These are phyloP conservation scores for Graphium colonna DNA, from an alignment of 2,888 invertebrate genomes.

Conservation along the genomic window DNA sequence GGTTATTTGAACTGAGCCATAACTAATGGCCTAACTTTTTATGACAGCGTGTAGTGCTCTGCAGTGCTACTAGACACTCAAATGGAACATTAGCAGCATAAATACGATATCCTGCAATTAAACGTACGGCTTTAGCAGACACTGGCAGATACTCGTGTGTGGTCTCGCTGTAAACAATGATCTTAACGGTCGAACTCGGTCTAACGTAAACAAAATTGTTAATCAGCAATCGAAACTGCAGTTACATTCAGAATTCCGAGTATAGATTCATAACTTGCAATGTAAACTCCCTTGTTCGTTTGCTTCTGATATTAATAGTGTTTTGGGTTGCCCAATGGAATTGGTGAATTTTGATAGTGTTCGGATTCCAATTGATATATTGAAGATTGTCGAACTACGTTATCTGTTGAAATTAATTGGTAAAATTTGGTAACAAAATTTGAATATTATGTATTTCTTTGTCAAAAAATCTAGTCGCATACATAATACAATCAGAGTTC, in stretches of 20 bases:
- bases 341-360: conserved; percentile 1
- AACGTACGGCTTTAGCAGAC: conserved; percentile 54
- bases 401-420: too few species aligned
- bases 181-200: conserved; percentile 65
- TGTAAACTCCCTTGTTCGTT: conserved; percentile 44
- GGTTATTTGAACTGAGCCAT: not conserved
- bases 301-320: conserved; percentile 51
- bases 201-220: conserved; percentile 71
- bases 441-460: too few species aligned
- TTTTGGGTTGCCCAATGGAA: conserved; percentile 18
- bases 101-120: conserved; percentile 75
- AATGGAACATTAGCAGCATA: conserved; percentile 63
- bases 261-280: conserved; percentile 53
- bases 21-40: conserved; percentile 8
- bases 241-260: conserved; percentile 63
- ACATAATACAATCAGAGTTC: too few species aligned
- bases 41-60: too few species aligned
- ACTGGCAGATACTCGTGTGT: conserved; percentile 67
- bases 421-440: too few species aligned
- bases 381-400: too few species aligned
- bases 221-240: conserved; percentile 65
- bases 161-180: conserved; percentile 72
- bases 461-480: too few species aligned
- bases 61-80: conserved; percentile 29
- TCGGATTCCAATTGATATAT: too few species aligned